Percentiles rank a stretch among this genome's conserved stretches.
phyloP scores from a whole-genome alignment of 2,888 invertebrate species.

The Bellardia bayeri region DNA sequence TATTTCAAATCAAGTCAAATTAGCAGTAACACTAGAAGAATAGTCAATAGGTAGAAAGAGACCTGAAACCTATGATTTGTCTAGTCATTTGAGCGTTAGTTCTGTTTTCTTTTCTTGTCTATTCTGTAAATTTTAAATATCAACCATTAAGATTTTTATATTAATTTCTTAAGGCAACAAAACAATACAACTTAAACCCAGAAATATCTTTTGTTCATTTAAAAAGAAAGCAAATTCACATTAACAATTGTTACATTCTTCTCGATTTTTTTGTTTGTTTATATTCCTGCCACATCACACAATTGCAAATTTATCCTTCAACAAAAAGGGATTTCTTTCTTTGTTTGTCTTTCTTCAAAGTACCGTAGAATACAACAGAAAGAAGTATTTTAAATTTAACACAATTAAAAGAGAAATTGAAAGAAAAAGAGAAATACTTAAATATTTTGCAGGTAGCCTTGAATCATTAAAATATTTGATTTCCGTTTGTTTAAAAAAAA shows the following conservation, averaged over 20 bases:
- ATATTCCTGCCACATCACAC: neutral
- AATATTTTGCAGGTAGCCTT: neutral
- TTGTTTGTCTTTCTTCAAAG: neutral
- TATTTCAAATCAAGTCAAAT: too few species aligned
- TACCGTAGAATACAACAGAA: neutral
- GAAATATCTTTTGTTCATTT: neutral
- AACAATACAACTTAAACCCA: neutral
- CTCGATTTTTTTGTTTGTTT: neutral
- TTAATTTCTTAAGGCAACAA: neutral
- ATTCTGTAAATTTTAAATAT: too few species aligned
- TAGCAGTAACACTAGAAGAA: too few species aligned
- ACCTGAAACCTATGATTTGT: too few species aligned
- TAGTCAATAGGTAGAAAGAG: too few species aligned
- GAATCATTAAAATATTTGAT: neutral
- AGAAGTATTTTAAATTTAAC: neutral
- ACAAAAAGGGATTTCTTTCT: neutral
- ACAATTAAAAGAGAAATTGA: neutral
- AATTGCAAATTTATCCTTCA: slow-evolving; percentile 25
- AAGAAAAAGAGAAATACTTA: neutral
- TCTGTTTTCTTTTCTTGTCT: too few species aligned
- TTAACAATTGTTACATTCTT: neutral
- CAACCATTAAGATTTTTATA: too few species aligned
- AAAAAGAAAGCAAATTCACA: neutral
- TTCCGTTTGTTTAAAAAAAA: neutral
- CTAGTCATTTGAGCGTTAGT: too few species aligned